Conservation (phyloP, 2,797 vertebrate species). For the Linurgus olivaceus region DNA sequence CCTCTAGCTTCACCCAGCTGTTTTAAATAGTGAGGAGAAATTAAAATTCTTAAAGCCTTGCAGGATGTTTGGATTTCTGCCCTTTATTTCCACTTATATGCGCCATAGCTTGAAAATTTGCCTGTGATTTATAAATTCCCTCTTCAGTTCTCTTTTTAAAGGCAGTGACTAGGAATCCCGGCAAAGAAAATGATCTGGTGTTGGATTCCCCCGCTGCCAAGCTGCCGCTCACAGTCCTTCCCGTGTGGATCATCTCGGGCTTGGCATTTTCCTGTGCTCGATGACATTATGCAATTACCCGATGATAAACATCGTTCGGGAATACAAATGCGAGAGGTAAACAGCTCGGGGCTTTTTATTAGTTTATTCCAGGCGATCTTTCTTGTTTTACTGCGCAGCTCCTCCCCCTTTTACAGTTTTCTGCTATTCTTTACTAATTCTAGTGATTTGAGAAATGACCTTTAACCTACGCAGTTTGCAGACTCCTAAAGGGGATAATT, state of each 20-base stretch:
- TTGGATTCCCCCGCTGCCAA: conserved; percentile 48
- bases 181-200: not conserved
- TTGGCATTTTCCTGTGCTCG: not conserved
- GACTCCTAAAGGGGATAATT: conserved; percentile 78
- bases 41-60: conserved; percentile 66
- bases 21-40: conserved; percentile 60
- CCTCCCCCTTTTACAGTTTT: conserved; percentile 81
- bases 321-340: conserved; percentile 74
- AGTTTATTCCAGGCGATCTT: conserved; percentile 91
- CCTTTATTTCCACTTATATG: conserved; percentile 58
- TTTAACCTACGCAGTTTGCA: conserved; percentile 73
- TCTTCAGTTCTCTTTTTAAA: conserved; percentile 8
- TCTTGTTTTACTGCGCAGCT: conserved; percentile 87
- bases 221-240: not conserved
- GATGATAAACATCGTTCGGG: conserved; percentile 60
- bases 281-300: conserved; percentile 55
- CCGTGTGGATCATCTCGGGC: not conserved
- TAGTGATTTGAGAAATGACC: conserved; percentile 77
- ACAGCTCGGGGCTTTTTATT: conserved; percentile 87
- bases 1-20: conserved; percentile 54
- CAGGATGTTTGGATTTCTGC: conserved; percentile 61
- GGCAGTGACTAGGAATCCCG: not conserved
- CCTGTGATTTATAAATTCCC: conserved; percentile 40
- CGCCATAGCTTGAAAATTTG: conserved; percentile 40
- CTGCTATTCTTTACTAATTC: conserved; percentile 81